Evolutionary conservation across 2,797 vertebrate genomes (phyloP), one percentile per base, ranked within the genome.

Genomic region (Cyprinella venusta): DNA sequence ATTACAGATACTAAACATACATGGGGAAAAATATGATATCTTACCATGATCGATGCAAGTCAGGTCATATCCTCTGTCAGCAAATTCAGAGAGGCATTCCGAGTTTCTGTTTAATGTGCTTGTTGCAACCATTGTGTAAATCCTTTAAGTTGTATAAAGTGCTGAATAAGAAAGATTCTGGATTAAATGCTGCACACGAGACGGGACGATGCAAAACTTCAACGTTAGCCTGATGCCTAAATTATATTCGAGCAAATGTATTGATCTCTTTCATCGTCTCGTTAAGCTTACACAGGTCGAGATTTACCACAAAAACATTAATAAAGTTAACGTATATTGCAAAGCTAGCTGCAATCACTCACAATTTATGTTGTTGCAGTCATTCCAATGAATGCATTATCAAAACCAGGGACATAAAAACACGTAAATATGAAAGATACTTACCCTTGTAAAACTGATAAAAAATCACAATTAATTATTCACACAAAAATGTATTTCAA

Each of bases 1-100:
- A 56, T 61, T 52, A 45, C 4, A 8, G 6, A 61, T 13, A 75
- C 6, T 63, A 1, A 16, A 63, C 13, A 30, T 72, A 4, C 72
- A 19, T 68, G 76, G 40, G 21, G 19, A 2, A n/a, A 65, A 3
- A 12, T 9, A 86, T 70, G 69, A 95, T 96, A 12, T 10, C 86
- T 77, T 76, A 95, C 96, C 94, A 89, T 94, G 94, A 21, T 94
- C 94, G 59, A 94, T 91, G 86, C 87, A 93, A n/a, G 81, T 83
- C 24, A 89, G 91, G 48, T 93, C 91, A 67, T 86, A 93, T 84
- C 91, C 90, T 33, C 89, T 81, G 42, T 91, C 92, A n/a, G 90
- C 74, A 84, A 90, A 40, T 10, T 93, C 93, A 0, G 88, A 93
- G 72, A 93, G 33, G 0, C 90, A 90, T 13, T 92, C 92, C 38